Percentiles rank a stretch among this genome's conserved stretches.
These are phyloP conservation scores for Mythimna pallens DNA, from an alignment of 2,888 invertebrate species.

Conservation along the genomic window DNA sequence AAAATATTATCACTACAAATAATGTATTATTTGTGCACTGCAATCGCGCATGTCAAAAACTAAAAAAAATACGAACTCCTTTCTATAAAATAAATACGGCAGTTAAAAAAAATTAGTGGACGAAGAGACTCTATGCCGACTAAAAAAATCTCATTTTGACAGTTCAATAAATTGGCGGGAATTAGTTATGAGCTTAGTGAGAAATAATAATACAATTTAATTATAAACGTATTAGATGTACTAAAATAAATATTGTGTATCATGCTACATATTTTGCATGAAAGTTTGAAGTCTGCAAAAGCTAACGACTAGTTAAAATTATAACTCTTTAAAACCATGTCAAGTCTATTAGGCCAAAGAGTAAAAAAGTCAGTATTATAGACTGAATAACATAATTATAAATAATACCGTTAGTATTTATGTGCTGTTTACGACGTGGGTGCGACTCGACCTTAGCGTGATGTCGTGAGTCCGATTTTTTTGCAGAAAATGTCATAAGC, in stretches of 20 bases:
- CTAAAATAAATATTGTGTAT: not conserved
- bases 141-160: not conserved
- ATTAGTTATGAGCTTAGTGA: not conserved
- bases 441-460: conserved; percentile 81
- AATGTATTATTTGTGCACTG: not conserved
- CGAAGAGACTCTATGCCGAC: not conserved
- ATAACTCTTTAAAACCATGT: conserved; percentile 32
- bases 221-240: not conserved
- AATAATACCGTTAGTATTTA: conserved; percentile 49
- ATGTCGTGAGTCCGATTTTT: conserved; percentile 66
- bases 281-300: conserved; percentile 1
- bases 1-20: conserved; percentile 9
- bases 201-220: not conserved
- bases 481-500: conserved; percentile 71
- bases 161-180: conserved; percentile 12
- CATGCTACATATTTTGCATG: not conserved
- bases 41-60: not conserved
- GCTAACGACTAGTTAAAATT: conserved; percentile 11
- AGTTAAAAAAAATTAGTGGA: not conserved
- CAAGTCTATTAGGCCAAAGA: conserved; percentile 46
- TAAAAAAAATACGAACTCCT: not conserved
- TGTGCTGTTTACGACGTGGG: conserved; percentile 51
- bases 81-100: not conserved
- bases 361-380: conserved; percentile 16
- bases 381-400: conserved; percentile 42